A percentile compares a stretch with the other conserved stretches of the same genome.
Conservation (phyloP, 2,888 invertebrate species). For the Parnassius smintheus region DNA sequence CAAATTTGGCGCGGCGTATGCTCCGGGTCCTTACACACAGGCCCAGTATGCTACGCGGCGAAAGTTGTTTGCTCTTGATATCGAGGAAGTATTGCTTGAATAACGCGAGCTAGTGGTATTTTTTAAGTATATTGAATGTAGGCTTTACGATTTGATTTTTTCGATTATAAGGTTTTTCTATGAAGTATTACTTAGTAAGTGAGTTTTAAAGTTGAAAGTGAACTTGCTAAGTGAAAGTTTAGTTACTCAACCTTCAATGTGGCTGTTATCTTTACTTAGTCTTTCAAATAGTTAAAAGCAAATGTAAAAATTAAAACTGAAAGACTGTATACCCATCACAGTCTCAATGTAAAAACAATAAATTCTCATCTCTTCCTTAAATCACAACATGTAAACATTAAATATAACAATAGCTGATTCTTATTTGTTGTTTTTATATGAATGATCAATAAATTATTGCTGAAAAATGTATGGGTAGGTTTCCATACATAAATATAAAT, state of each 20-base stretch:
- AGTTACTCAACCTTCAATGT: conserved; percentile 7
- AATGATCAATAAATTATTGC: no score
- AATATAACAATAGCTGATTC: conserved; percentile 17
- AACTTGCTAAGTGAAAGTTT: conserved; percentile 18
- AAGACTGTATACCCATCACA: conserved; percentile 11
- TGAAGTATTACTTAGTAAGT: conserved; percentile 30
- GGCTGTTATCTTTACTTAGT: background rate
- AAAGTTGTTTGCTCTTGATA: conserved; percentile 76
- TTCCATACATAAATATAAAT: no score
- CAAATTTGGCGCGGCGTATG: conserved; percentile 37
- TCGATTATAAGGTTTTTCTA: background rate
- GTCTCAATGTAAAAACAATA: conserved; percentile 19
- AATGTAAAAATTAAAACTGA: background rate
- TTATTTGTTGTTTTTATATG: conserved; percentile 21
- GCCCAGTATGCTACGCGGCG: conserved; percentile 44
- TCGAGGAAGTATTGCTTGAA: conserved; percentile 60
- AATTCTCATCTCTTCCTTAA: conserved; percentile 15
- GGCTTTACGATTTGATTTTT: no score
- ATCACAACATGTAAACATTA: conserved; percentile 20
- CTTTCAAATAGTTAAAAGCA: background rate
- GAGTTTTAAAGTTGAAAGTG: conserved; percentile 8
- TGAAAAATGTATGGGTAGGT: no score
- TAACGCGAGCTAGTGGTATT: conserved; percentile 34
- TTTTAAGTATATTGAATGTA: no score
- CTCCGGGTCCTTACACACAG: conserved; percentile 39